phyloP scores from a whole-genome alignment of 2,797 vertebrate genomes.

The Coregonus sp. region DNA sequence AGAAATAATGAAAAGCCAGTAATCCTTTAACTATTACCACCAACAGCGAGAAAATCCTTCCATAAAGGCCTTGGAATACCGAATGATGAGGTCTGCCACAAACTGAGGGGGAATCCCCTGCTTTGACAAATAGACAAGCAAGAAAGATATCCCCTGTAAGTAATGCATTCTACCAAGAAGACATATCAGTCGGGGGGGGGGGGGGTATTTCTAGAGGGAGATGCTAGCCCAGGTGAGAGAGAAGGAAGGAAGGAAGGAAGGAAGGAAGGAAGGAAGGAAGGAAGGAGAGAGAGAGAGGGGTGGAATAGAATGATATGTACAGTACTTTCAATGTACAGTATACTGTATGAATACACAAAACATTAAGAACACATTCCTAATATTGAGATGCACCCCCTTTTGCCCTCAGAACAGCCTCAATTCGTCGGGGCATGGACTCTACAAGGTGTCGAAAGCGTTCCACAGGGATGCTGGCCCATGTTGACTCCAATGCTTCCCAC shows the following conservation, averaged over 20 bases:
- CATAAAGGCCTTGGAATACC: too few relatives aligned
- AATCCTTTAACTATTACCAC: conserved; percentile 35
- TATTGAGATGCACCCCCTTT: too few relatives aligned
- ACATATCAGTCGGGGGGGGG: too few relatives aligned
- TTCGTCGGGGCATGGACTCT: too few relatives aligned
- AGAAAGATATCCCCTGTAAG: neutral
- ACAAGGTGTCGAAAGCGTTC: too few relatives aligned
- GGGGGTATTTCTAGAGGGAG: neutral
- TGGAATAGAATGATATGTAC: neutral
- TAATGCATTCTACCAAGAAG: neutral
- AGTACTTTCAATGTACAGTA: too few relatives aligned
- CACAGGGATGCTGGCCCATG: too few relatives aligned
- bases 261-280: neutral
- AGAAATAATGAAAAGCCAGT: conserved; percentile 32
- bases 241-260: neutral
- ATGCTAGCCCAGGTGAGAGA: neutral
- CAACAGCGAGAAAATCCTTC: conserved; percentile 26
- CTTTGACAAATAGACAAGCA: neutral
- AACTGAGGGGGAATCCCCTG: neutral
- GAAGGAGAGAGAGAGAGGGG: neutral
- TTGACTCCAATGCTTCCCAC: too few relatives aligned
- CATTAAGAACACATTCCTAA: too few relatives aligned
- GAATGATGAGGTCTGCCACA: neutral
- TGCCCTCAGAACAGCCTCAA: too few relatives aligned
- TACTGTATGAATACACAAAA: too few relatives aligned